Percentiles rank a stretch among this genome's conserved stretches.
These are phyloP conservation scores for Pelobates cultripes DNA, from an alignment of 2,797 vertebrate species.

Conservation along the genomic window DNA sequence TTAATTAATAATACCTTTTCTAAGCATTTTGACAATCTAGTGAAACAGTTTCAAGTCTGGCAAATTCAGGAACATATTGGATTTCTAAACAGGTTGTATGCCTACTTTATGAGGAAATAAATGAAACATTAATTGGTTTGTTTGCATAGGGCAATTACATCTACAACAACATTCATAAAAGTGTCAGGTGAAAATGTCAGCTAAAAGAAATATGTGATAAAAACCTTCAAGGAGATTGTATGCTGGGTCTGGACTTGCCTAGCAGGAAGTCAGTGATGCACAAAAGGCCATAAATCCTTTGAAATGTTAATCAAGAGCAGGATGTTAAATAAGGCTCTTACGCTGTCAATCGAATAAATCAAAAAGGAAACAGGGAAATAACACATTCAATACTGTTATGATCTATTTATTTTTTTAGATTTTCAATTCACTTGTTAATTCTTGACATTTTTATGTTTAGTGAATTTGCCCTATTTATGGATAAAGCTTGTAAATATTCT, in stretches of 20 bases:
- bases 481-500: no score
- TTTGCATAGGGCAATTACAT: slow-evolving; percentile 50
- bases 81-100: slow-evolving; percentile 17
- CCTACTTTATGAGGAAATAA: slow-evolving; percentile 22
- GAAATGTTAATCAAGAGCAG: slow-evolving; percentile 50
- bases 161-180: slow-evolving; percentile 52
- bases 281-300: slow-evolving; percentile 46
- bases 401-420: no score
- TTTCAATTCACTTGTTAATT: no score
- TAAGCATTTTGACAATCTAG: neutral
- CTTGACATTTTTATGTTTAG: no score
- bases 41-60: slow-evolving; percentile 8
- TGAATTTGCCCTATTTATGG: no score
- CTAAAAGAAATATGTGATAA: slow-evolving; percentile 29
- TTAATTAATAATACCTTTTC: no score
- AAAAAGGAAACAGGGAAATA: slow-evolving; percentile 4
- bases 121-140: slow-evolving; percentile 52
- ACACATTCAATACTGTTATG: slow-evolving; percentile 19
- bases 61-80: slow-evolving; percentile 3
- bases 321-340: neutral
- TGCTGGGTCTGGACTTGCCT: slow-evolving; percentile 41
- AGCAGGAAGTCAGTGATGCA: slow-evolving; percentile 46
- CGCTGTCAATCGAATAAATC: slow-evolving; percentile 5
- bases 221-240: slow-evolving; percentile 24
- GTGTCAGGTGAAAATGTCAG: slow-evolving; percentile 53